Evolutionary conservation across 2,797 vertebrate species (phyloP).

Genomic region (Huso huso): DNA sequence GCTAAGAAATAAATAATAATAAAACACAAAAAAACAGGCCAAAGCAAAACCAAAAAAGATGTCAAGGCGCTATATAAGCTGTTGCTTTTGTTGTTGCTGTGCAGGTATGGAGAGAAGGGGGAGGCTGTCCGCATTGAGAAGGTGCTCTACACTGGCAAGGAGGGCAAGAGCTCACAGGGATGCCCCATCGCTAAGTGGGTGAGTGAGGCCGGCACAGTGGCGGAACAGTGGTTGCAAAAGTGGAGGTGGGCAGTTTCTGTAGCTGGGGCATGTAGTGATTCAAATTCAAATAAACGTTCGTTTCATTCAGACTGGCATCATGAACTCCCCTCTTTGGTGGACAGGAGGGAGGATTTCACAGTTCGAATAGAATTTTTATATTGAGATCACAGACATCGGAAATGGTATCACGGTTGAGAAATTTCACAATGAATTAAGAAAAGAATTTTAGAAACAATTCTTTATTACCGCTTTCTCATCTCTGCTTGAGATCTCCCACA

Average conservation of each 20-base stretch:
- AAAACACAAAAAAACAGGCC: too few relatives aligned
- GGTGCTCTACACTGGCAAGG: slow-evolving; percentile 87
- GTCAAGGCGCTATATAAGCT: background rate
- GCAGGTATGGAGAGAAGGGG: slow-evolving; percentile 87
- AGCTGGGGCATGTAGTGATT: too few relatives aligned
- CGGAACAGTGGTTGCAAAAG: too few relatives aligned
- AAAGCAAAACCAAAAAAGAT: too few relatives aligned
- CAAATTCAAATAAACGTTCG: too few relatives aligned
- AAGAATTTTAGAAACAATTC: too few relatives aligned
- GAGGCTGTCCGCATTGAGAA: slow-evolving; percentile 90
- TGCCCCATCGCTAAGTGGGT: slow-evolving; percentile 99
- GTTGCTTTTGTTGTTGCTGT: slow-evolving; percentile 7
- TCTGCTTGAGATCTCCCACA: background rate
- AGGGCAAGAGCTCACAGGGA: slow-evolving; percentile 92
- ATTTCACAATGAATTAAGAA: too few relatives aligned
- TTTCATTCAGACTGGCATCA: slow-evolving; percentile 25
- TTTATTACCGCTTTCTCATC: too few relatives aligned
- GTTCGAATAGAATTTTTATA: slow-evolving; percentile 1
- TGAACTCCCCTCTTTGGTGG: slow-evolving; percentile 4
- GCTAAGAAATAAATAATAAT: too few relatives aligned
- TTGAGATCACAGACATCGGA: background rate
- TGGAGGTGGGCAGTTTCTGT: too few relatives aligned
- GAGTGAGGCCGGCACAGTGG: slow-evolving; percentile 40
- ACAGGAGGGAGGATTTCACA: background rate
- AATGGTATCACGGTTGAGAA: too few relatives aligned